Percentiles rank a stretch among this genome's conserved stretches.
phyloP scores from a whole-genome alignment of 2,888 invertebrate genomes.

The Lomographa bimaculata region DNA sequence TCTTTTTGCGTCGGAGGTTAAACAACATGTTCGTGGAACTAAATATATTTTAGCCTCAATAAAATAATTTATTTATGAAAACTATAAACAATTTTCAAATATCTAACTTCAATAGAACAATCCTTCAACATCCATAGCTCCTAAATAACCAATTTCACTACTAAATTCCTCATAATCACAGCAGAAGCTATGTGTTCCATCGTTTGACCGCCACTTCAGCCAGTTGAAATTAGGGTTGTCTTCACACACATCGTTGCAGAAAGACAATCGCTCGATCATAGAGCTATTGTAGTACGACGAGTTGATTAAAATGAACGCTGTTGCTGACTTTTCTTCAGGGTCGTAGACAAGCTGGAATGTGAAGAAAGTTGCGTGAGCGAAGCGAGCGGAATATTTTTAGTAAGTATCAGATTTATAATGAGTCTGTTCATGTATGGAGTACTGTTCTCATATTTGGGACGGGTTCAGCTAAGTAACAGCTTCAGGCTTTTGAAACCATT shows the following conservation, averaged over 20 bases:
- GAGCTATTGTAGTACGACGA: conserved; percentile 57
- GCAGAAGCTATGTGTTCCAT: conserved; percentile 69
- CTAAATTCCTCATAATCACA: conserved; percentile 59
- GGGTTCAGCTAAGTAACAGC: too few relatives aligned
- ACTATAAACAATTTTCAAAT: not conserved
- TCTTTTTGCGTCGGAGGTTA: too few relatives aligned
- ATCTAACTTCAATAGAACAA: conserved; percentile 22
- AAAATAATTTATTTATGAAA: too few relatives aligned
- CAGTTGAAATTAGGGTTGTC: conserved; percentile 49
- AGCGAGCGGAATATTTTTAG: too few relatives aligned
- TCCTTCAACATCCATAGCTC: conserved; percentile 23
- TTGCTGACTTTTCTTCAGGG: conserved; percentile 43
- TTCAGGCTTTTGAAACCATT: too few relatives aligned
- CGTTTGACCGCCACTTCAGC: conserved; percentile 64
- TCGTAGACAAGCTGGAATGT: conserved; percentile 69
- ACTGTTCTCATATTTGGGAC: too few relatives aligned
- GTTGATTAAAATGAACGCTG: conserved; percentile 65
- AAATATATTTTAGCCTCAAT: too few relatives aligned
- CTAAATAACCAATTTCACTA: conserved; percentile 40
- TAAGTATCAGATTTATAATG: too few relatives aligned
- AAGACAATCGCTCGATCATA: conserved; percentile 40
- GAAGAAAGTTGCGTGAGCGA: not conserved
- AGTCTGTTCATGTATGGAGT: too few relatives aligned
- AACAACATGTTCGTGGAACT: too few relatives aligned
- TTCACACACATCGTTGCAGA: conserved; percentile 62